Percentiles rank a stretch among this genome's conserved stretches.
phyloP scores from a whole-genome alignment of 2,113 vertebrate species.

The Echinops telfairi region DNA sequence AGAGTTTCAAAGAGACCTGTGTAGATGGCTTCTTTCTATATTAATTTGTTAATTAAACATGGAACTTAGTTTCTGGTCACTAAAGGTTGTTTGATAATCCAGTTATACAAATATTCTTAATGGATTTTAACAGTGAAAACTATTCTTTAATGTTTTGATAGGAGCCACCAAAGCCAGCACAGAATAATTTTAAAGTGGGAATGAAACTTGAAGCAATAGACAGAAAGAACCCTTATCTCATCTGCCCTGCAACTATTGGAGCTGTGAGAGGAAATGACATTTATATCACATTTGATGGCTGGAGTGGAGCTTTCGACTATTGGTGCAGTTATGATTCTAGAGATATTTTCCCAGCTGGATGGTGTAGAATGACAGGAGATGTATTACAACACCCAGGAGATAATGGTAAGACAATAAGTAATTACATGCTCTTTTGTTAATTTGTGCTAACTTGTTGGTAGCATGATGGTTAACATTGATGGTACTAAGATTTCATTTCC shows the following conservation, averaged over 20 bases:
- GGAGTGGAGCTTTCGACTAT: constrained; percentile 96
- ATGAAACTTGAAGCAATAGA: constrained; percentile 98
- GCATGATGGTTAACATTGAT: not conserved
- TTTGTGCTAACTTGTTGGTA: constrained; percentile 47
- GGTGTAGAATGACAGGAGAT: constrained; percentile 96
- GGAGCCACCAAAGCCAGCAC: constrained; percentile 92
- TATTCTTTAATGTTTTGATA: constrained; percentile 83
- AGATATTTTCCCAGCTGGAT: constrained; percentile 97
- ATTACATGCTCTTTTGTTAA: constrained; percentile 70
- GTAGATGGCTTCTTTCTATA: constrained; percentile 48
- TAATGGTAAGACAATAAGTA: constrained; percentile 90
- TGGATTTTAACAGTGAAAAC: constrained; percentile 63
- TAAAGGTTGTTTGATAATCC: constrained; percentile 51
- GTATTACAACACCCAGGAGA: constrained; percentile 95
- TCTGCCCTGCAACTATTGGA: constrained; percentile 97
- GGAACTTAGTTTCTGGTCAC: constrained; percentile 58
- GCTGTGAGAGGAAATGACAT: constrained; percentile 94
- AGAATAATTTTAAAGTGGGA: constrained; percentile 94
- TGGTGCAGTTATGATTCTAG: constrained; percentile 97
- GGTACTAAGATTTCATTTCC: not conserved
- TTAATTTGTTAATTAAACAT: constrained; percentile 57
- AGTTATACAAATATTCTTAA: constrained; percentile 55
- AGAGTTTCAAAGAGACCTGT: constrained; percentile 42
- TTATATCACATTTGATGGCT: constrained; percentile 97
- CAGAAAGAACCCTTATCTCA: constrained; percentile 97